Conservation (phyloP, 23 tunicate genomes). For the Styela plicata region DNA sequence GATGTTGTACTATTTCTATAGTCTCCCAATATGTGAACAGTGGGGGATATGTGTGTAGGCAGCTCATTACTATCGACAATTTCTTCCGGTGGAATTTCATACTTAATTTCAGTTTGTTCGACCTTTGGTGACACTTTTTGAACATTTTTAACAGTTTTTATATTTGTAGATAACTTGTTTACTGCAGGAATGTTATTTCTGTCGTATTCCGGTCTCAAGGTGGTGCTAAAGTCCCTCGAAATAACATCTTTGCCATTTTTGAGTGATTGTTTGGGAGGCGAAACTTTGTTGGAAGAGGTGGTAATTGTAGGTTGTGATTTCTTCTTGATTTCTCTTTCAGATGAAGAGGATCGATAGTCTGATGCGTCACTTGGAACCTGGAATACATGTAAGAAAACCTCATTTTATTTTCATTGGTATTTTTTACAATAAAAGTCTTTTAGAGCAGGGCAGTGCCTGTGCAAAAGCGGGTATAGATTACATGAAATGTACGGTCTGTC, state of each 20-base stretch:
- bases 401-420: no score
- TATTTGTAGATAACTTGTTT: not conserved
- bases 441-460: no score
- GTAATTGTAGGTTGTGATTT: no score
- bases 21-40: not conserved
- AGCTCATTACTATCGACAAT: not conserved
- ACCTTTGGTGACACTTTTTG: not conserved
- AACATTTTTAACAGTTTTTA: not conserved
- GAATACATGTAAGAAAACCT: no score
- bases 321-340: not conserved
- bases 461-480: no score
- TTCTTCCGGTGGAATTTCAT: not conserved
- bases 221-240: not conserved
- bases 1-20: not conserved
- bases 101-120: not conserved
- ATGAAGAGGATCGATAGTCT: not conserved
- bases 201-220: not conserved
- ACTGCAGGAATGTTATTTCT: not conserved
- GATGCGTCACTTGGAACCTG: not conserved
- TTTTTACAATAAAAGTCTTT: no score
- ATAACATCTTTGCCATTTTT: not conserved
- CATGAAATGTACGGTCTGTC: no score
- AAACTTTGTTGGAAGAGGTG: not conserved
- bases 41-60: slow-evolving; percentile 2
- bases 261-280: not conserved